Base-by-base conservation (phyloP, 2,113 vertebrate species). In the Choloepus hoffmanni region DNA sequence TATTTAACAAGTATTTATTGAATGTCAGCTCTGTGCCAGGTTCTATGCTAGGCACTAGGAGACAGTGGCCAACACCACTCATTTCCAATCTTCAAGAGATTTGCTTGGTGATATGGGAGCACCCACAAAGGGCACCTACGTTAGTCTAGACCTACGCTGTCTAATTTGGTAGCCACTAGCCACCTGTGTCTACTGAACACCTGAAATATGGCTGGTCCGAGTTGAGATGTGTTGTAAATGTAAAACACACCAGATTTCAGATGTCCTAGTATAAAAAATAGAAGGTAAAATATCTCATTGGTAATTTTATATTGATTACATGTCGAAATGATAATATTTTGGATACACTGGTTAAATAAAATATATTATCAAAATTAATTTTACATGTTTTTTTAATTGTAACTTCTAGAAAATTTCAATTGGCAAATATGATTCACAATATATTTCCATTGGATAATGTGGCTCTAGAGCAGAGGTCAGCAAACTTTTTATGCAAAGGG, bases 1-100 rank as follows among this genome's bases (percentile, higher is more conserved):
- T 96, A 76, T 68, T 92, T 93, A 94, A 89, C 74, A 81, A 81
- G 65, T 84, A 92, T 96, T 95, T 91, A 92, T 89, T 89, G 81
- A 95, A 55, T 90, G 83, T 79, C 81, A 96, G 72, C 28, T 91
- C 48, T 81, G n/a, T 85, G 76, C 79, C 70, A 86, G 85, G 55
- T 63, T 48, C 60, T 89, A 11, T 36, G 79, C 72, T n/a, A 81
- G 86, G 58, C 68, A 36, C 33, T 76, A 43, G 79, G 81, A 85
- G 62, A 26, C 14, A 77, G 19, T 58, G 55, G 55, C 55, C 3
- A 58, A 85, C 62, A 28, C 36, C 58, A 24, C 72, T 85, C 19
- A 28, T 76, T 90, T 33, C 26, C 10, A 78, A 28, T 94, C 85
- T 53, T 92, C 58, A 24, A 53, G 79, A 63, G 84, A 86, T n/a